Evolutionary conservation across 2,113 vertebrate species (phyloP).

Genomic region (Rafetus swinhoei): DNA sequence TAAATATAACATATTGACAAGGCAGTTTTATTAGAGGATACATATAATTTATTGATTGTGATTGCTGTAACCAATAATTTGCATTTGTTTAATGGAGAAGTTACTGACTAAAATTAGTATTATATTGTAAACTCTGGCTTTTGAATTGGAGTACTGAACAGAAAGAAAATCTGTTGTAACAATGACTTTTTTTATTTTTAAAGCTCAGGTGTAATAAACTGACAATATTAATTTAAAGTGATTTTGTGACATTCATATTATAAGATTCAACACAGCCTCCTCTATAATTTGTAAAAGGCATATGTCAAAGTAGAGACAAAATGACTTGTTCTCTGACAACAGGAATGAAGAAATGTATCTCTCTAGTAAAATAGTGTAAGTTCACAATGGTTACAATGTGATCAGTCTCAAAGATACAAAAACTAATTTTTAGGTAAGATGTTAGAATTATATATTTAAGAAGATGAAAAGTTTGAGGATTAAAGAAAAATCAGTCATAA

Average conservation of each 20-base stretch:
- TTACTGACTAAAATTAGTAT: neutral
- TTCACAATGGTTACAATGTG: slow-evolving; percentile 68
- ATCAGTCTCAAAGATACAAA: slow-evolving; percentile 73
- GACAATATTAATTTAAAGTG: slow-evolving; percentile 46
- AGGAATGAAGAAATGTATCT: slow-evolving; percentile 60
- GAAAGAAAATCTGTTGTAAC: slow-evolving; percentile 37
- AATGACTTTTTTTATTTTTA: slow-evolving; percentile 27
- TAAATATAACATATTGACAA: slow-evolving; percentile 12
- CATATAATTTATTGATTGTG: neutral
- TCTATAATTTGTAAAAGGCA: slow-evolving; percentile 63
- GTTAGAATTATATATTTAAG: slow-evolving; percentile 75
- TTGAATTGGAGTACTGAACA: slow-evolving; percentile 15
- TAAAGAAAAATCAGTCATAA: slow-evolving; percentile 74
- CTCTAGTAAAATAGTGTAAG: slow-evolving; percentile 68
- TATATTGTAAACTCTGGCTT: slow-evolving; percentile 23
- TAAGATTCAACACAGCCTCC: slow-evolving; percentile 50
- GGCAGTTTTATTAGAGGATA: slow-evolving; percentile 20
- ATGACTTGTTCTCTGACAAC: slow-evolving; percentile 68
- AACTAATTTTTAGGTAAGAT: slow-evolving; percentile 73
- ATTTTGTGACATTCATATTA: slow-evolving; percentile 62
- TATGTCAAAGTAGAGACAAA: slow-evolving; percentile 74
- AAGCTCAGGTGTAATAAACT: slow-evolving; percentile 39
- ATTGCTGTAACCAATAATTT: slow-evolving; percentile 6
- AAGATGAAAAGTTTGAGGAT: slow-evolving; percentile 78
- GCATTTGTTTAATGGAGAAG: slow-evolving; percentile 28